Evolutionary conservation across 2,113 vertebrate genomes (phyloP).

Genomic region (Rynchops niger): DNA sequence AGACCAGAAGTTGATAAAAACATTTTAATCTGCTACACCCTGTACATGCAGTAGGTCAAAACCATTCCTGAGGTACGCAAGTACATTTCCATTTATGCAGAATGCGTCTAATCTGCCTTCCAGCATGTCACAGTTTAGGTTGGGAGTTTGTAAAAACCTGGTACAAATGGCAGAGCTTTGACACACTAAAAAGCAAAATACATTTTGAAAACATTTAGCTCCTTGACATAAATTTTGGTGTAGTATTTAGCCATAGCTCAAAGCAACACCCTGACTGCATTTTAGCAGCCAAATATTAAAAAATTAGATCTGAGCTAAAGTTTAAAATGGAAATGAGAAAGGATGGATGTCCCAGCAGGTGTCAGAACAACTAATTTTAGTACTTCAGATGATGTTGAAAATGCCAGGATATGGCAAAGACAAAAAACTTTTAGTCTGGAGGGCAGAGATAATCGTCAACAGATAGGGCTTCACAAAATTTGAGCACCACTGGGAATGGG

Average conservation of each 20-base stretch:
- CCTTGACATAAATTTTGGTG: not conserved
- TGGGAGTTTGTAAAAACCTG: not conserved
- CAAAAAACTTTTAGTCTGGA: not conserved
- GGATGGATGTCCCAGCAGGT: not conserved
- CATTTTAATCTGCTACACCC: not conserved
- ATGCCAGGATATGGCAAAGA: not conserved
- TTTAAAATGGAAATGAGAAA: not conserved
- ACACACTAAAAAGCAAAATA: not conserved
- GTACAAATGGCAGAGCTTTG: not conserved
- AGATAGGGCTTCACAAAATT: not conserved
- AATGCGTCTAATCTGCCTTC: not conserved
- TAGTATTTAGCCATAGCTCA: not conserved
- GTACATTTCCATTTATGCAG: not conserved
- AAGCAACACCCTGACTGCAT: not conserved
- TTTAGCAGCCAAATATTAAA: not conserved
- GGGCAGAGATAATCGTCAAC: not conserved
- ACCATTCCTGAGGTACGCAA: not conserved
- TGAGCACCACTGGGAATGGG: not conserved
- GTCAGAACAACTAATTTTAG: not conserved
- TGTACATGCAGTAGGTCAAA: not conserved
- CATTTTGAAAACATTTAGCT: not conserved
- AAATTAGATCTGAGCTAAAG: not conserved
- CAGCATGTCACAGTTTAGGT: not conserved
- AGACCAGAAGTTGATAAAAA: conserved; percentile 32
- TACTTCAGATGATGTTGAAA: not conserved